phyloP scores from a whole-genome alignment of 2,888 invertebrate species.

The Nomada flava region DNA sequence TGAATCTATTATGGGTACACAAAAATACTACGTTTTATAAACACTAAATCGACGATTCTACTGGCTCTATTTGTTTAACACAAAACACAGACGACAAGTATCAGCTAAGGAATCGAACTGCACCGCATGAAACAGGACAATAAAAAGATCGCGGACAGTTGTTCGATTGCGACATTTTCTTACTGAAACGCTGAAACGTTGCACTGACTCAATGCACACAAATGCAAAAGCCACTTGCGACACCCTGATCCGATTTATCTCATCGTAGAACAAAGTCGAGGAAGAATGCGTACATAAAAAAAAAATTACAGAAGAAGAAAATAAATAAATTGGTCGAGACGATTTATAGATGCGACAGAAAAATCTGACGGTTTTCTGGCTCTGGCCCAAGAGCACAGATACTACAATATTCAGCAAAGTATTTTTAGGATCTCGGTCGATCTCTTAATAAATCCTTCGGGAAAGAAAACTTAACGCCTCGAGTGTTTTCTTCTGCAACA shows the following conservation, averaged over 20 bases:
- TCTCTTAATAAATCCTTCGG: conserved; percentile 45
- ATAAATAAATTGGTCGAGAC: neutral
- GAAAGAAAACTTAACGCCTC: neutral
- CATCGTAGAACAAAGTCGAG: conserved; percentile 40
- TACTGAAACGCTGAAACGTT: neutral
- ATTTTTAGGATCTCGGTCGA: conserved; percentile 63
- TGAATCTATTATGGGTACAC: too few relatives aligned
- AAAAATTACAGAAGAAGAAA: neutral
- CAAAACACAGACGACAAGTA: neutral
- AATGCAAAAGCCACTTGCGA: neutral
- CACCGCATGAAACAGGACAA: conserved; percentile 39
- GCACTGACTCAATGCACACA: neutral
- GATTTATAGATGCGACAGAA: conserved; percentile 23
- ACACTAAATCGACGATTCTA: too few relatives aligned
- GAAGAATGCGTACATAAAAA: neutral
- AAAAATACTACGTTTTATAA: too few relatives aligned
- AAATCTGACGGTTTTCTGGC: conserved; percentile 45
- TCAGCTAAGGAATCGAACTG: conserved; percentile 42
- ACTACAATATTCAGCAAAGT: conserved; percentile 33
- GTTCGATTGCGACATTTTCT: neutral
- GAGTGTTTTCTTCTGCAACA: neutral
- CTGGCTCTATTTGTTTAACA: neutral
- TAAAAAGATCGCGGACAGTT: conserved; percentile 3
- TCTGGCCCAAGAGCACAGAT: conserved; percentile 40
- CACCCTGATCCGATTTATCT: too few relatives aligned